These are phyloP conservation scores for Andrena praecox DNA, from an alignment of 2,888 invertebrate genomes.

Conservation along the genomic window DNA sequence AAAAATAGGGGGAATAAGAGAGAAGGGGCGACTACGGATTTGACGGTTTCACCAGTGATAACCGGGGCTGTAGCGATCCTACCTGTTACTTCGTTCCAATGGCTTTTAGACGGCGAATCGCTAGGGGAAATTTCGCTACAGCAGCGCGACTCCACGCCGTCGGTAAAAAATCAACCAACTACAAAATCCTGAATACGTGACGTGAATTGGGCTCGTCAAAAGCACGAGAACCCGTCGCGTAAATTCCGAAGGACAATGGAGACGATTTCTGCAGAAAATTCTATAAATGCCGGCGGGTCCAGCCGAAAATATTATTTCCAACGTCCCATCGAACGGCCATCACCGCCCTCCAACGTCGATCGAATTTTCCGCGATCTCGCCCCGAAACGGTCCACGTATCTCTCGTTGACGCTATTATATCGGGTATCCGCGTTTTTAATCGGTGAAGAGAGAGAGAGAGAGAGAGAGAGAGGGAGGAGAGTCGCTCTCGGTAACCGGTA, in stretches of 20 bases:
- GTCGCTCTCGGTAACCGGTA: slow-evolving; percentile 63
- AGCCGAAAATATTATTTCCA: slow-evolving; percentile 41
- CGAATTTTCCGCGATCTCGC: slow-evolving; percentile 12
- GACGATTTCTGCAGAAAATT: slow-evolving; percentile 22
- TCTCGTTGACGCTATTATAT: slow-evolving; percentile 49
- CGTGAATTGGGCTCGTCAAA: slow-evolving; percentile 5
- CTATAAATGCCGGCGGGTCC: slow-evolving; percentile 10
- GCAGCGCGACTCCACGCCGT: neutral
- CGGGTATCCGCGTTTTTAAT: slow-evolving; percentile 61
- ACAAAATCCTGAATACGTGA: slow-evolving; percentile 1
- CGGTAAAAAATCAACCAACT: neutral
- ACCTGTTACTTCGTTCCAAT: slow-evolving; percentile 50
- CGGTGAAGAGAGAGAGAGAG: slow-evolving; percentile 55
- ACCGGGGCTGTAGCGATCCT: slow-evolving; percentile 15
- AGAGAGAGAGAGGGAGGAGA: slow-evolving; percentile 53
- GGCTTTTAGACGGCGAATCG: slow-evolving; percentile 22
- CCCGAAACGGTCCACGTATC: slow-evolving; percentile 9
- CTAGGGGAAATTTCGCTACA: neutral
- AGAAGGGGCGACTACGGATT: neutral
- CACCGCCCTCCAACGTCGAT: slow-evolving; percentile 36
- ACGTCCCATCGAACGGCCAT: slow-evolving; percentile 42
- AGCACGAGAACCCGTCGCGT: slow-evolving; percentile 10
- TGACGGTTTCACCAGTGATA: slow-evolving; percentile 20
- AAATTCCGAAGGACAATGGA: slow-evolving; percentile 24
- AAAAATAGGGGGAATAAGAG: slow-evolving; percentile 7